Evolutionary conservation across 2,888 invertebrate genomes (phyloP).

Genomic region (Andrena fulva): DNA sequence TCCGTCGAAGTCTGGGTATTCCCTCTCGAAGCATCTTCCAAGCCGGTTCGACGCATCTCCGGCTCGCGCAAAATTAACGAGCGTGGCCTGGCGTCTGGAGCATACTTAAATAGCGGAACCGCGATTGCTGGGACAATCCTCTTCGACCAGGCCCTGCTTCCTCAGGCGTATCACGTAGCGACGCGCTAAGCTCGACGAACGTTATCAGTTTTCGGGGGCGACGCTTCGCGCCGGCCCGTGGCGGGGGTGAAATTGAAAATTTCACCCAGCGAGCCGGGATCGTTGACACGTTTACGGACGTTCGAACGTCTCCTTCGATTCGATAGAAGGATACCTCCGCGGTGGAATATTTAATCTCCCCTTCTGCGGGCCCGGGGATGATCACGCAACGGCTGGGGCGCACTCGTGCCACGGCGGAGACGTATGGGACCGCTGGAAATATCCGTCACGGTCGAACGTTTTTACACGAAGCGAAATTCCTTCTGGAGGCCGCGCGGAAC

Average conservation of each 20-base stretch:
- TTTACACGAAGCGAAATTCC: neutral
- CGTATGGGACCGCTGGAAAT: neutral
- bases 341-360: constrained; percentile 13
- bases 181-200: neutral
- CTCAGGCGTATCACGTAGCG: constrained; percentile 20
- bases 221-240: neutral
- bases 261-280: neutral
- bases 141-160: constrained; percentile 4
- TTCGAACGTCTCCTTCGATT: neutral
- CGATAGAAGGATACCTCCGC: neutral
- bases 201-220: neutral
- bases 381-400: neutral
- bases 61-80: constrained; percentile 67
- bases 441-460: constrained; percentile 14
- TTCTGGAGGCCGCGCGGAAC: constrained; percentile 21
- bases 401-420: neutral
- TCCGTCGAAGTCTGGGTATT: constrained; percentile 74
- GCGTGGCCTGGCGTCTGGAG: constrained; percentile 31
- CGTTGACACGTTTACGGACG: neutral
- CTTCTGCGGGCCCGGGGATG: no score
- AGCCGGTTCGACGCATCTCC: constrained; percentile 51
- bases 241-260: constrained; percentile 1
- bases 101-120: constrained; percentile 60
- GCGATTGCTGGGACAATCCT: constrained; percentile 53
- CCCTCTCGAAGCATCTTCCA: constrained; percentile 61